Percentiles rank a stretch among this genome's conserved stretches.
phyloP scores from a whole-genome alignment of 2,113 vertebrate genomes.

The Prunella fulvescens region DNA sequence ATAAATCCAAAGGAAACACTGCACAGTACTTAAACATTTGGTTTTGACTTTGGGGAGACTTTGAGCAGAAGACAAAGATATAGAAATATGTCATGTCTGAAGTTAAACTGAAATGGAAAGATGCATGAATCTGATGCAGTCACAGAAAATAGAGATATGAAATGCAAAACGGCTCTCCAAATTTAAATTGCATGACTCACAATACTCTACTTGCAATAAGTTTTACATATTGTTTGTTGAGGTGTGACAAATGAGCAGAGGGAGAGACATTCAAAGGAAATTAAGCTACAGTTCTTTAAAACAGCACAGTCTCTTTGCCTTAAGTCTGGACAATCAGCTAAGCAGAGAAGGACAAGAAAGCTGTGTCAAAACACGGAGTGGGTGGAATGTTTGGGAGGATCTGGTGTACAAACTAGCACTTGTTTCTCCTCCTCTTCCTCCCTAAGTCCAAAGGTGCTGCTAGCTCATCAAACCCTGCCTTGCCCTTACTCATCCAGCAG shows the following conservation, averaged over 20 bases:
- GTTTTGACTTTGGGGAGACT: background rate
- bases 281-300: background rate
- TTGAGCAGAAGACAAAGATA: background rate
- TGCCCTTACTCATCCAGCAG: background rate
- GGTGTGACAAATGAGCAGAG: background rate
- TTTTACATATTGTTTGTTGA: background rate
- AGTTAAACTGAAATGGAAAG: background rate
- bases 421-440: background rate
- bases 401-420: background rate
- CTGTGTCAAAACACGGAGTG: background rate
- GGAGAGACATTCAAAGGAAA: background rate
- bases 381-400: background rate
- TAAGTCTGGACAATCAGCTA: background rate
- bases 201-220: background rate
- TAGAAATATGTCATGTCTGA: background rate
- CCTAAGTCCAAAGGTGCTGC: background rate
- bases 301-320: background rate
- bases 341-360: background rate
- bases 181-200: background rate
- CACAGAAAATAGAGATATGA: background rate
- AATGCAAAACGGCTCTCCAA: background rate
- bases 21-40: background rate
- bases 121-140: background rate
- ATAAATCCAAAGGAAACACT: accelerated
- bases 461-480: background rate